A percentile compares a stretch with the other conserved stretches of the same genome.
Conservation (phyloP, 2,888 invertebrate species). For the Pollenia angustigena region DNA sequence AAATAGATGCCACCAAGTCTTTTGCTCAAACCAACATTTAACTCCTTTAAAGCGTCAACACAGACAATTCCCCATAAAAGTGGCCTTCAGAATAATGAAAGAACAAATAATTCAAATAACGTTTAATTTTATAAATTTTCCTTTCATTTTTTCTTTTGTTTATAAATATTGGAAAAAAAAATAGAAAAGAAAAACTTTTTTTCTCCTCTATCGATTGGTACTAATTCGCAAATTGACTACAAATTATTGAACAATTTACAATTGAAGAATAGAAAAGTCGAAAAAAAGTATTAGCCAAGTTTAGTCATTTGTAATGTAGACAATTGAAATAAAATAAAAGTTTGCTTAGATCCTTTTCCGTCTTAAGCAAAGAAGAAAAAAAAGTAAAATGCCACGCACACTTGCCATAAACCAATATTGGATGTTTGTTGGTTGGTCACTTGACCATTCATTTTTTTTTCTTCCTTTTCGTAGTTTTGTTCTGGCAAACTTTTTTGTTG, state of each 20-base stretch:
- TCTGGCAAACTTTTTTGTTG: slow-evolving; percentile 12
- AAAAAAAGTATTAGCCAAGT: slow-evolving; percentile 55
- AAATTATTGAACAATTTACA: slow-evolving; percentile 82
- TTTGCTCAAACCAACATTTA: too few relatives aligned
- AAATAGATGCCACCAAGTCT: too few relatives aligned
- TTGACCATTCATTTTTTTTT: slow-evolving; percentile 55
- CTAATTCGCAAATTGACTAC: slow-evolving; percentile 82
- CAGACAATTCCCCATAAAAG: slow-evolving; percentile 25
- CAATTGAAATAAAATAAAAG: slow-evolving; percentile 69
- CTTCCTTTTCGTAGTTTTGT: slow-evolving; percentile 15
- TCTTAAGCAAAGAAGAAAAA: slow-evolving; percentile 12
- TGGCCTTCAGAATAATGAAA: slow-evolving; percentile 58
- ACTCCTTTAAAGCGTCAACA: slow-evolving; percentile 34
- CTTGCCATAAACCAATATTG: slow-evolving; percentile 43
- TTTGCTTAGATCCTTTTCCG: slow-evolving; percentile 45
- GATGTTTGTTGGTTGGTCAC: slow-evolving; percentile 39
- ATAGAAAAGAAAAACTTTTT: slow-evolving; percentile 53
- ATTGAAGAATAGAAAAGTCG: slow-evolving; percentile 53
- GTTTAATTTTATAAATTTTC: slow-evolving; percentile 62
- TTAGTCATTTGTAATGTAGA: slow-evolving; percentile 59
- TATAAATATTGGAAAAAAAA: slow-evolving; percentile 7
- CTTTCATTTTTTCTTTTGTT: slow-evolving; percentile 36
- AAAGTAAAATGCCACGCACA: slow-evolving; percentile 52
- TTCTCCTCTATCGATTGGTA: slow-evolving; percentile 52
- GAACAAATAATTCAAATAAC: slow-evolving; percentile 58